These are phyloP conservation scores for Mus musculus DNA, from an alignment of 2,113 vertebrate species.

Conservation along the genomic window GRCm39 chr7:36852501-36853000, in stretches of 20 bases:
- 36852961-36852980: no score
- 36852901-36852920: no score
- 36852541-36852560: neutral
- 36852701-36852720: rapidly evolving
- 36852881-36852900: no score
- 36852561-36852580: neutral
- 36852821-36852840: neutral
- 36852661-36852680: neutral
- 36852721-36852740: neutral
- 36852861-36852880: no score
- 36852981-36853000: no score
- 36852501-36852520: neutral
- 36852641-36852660: neutral
- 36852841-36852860: no score
- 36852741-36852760: neutral
- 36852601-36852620: neutral
- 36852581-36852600: neutral
- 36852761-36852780: neutral
- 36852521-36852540: neutral
- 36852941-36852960: no score
- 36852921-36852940: no score
- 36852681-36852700: neutral
- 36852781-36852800: neutral
- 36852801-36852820: neutral
- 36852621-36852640: neutral